These are phyloP conservation scores for Lacerta viridis DNA, from an alignment of 2,797 vertebrate genomes.

Conservation along the genomic window DNA sequence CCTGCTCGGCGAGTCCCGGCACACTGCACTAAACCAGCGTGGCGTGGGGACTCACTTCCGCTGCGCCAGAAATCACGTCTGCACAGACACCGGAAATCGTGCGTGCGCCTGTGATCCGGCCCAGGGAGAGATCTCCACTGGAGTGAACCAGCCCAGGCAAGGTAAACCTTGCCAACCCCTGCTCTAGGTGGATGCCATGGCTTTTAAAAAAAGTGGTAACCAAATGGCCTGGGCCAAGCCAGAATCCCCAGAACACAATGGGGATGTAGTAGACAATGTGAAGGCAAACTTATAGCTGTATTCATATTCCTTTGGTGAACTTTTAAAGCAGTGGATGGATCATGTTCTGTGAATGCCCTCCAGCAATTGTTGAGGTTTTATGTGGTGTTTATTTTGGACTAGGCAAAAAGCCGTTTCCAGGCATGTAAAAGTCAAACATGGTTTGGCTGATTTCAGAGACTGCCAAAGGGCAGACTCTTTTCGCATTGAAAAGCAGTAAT, in stretches of 20 bases:
- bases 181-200: background rate
- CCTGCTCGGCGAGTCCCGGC: too few species aligned
- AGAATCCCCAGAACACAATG: background rate
- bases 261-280: conserved; percentile 32
- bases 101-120: too few species aligned
- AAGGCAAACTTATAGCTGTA: conserved; percentile 6
- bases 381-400: conserved; percentile 69
- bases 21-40: too few species aligned
- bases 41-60: too few species aligned
- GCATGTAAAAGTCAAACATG: conserved; percentile 66
- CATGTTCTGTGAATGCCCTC: conserved; percentile 62
- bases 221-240: conserved; percentile 9
- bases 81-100: too few species aligned
- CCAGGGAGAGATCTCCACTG: too few species aligned
- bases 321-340: conserved; percentile 40
- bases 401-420: conserved; percentile 49
- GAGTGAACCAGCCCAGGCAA: too few species aligned
- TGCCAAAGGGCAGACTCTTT: conserved; percentile 60
- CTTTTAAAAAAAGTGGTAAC: background rate
- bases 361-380: background rate
- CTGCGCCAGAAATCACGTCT: too few species aligned
- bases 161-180: too few species aligned
- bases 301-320: conserved; percentile 49
- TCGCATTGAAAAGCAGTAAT: conserved; percentile 25
- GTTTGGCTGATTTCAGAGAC: conserved; percentile 46